Base-by-base conservation (phyloP, 1,140 invertebrate species). In the Lepidotrigona ventralis region DNA sequence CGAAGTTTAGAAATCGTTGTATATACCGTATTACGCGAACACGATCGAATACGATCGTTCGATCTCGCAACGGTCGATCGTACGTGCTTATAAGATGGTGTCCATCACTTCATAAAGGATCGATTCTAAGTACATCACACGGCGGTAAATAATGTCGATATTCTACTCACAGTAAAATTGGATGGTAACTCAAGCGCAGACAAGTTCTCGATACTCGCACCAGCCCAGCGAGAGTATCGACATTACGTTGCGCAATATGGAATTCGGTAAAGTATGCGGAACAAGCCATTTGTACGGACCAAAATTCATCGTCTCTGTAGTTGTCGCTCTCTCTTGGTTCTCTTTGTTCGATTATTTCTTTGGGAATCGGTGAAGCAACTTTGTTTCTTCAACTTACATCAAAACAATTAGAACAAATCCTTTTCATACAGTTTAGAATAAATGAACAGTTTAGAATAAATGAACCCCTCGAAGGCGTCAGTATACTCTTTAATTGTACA, bases 81-180 rank as follows among this genome's bases (percentile, higher is more conserved):
- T 54, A 14, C 3, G 0, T 39, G 26, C 21, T 68, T 51, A 9
- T 15, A 11, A 9, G 15, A 29, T 29, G 51, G 70, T 46, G 79
- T 85, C 74, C 2, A 79, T 56, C 63, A 39, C 21, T 72, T 17
- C 14, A 21, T 23, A 29, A 19, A 68, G 23, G 71, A 46, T 79
- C 78, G 26, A 29, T 60, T 51, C 33, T 68, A 73, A 73, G 26
- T 39, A 79, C 64, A 64, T 70, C 69, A 63, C 63, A 23, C 14
- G 17, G 26, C 33, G 58, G 68, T 80, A 87, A 88, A 88, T 88
- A 88, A 87, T 82, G 75, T 56, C 3, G 83, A 88, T 88, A 88
- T 86, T 89, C 74, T 73, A 86, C 58, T 84, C 64, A 51, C 60
- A 64, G 78, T 86, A 80, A 89, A 89, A 88, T 88, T 83, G 84